Base-by-base conservation (phyloP, 2,797 vertebrate genomes). In the Hoplostethus mediterraneus region DNA sequence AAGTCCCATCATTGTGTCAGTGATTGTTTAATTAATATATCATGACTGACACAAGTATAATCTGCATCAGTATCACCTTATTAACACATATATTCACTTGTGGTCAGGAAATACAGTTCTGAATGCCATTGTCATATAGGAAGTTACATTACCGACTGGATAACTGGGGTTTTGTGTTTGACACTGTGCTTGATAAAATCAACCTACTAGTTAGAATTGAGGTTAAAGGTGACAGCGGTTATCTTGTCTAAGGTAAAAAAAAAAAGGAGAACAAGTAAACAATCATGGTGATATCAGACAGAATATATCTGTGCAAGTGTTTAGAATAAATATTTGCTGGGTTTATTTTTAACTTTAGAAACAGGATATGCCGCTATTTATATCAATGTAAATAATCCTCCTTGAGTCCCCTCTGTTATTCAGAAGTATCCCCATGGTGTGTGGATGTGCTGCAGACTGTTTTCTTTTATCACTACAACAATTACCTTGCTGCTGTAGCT, bases 341-440 rank as follows among this genome's bases (percentile, higher is more conserved):
- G 63, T 87, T 89, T 94, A 94, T 92, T 92, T 94, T 93, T 91
- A 92, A 77, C 85, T 70, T 54, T 25, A 76, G 81, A 86, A 92
- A 93, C 93, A 94, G 94, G 94, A 95, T 76, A 72, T 53, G 0
- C 61, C 82, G 79, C 89, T 93, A 92, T 94, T 93, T 92, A 90
- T 94, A 94, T 92, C 87, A 88, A 51, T 65, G 85, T 93, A 93
- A 94, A 95, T 91, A 94, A 90, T 83, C 84, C 33, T 67, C 1
- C 14, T 28, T 14, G 9, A 13, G 0, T 73, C 84, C 81, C 61
- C 44, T 42, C 66, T 76, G 85, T 92, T 89, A 84, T 89, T 72
- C 74, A 57, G 63, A 52, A 14, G 67, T 65, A 78, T 70, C 88
- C 71, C 87, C 87, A 82, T 81, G 76, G 87, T 70, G 90, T 80